Base-by-base conservation (phyloP, 2,888 invertebrate species). In the Trichopoda pennipes region DNA sequence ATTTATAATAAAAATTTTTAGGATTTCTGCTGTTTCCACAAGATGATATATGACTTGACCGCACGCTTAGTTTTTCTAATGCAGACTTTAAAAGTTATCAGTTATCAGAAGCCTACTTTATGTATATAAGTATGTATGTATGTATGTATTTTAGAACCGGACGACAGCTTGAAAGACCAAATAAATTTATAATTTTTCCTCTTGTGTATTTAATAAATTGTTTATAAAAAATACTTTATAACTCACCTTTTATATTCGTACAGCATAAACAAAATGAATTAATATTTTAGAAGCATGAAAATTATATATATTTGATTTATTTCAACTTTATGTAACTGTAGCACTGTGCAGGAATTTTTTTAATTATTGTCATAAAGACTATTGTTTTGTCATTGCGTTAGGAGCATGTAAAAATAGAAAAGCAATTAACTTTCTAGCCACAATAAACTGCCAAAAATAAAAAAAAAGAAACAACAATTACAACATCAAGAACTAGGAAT, bases 211-310 rank as follows among this genome's bases (percentile, higher is more conserved):
- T 9, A 32, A 10, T 12, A 55, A 44, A 23, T n/a, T 23, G 9
- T 19, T 21, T 10, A 32, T 32, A 10, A 35, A 3, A 1, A 53
- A 42, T 44, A 4, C 8, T 28, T 28, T 12, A 72, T 32, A 4
- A 76, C 75, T 56, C 63, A 82, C 82, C 79, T 76, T 44, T 63
- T 63, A 38, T 63, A 76, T 47, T 47, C 42, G 56, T 55, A 28
- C 79, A 32, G 75, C 82, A 82, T 79, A 79, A 72, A 79, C 79
- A 55, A 72, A 44, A 58, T 53, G 35, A 64, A 44, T 58, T 8
- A 8, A 12, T 53, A 21, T 10, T 56, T 56, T 19, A 42, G 55
- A 42, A 10, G 8, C 32, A 55, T 19, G 10, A 38, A 58, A 32
- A 28, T 14, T 63, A n/a, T 1, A 32, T n/a, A 16, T 61, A 21